Evolutionary conservation across 2,888 invertebrate genomes (phyloP).

Genomic region (Pachydiplax longipennis): DNA sequence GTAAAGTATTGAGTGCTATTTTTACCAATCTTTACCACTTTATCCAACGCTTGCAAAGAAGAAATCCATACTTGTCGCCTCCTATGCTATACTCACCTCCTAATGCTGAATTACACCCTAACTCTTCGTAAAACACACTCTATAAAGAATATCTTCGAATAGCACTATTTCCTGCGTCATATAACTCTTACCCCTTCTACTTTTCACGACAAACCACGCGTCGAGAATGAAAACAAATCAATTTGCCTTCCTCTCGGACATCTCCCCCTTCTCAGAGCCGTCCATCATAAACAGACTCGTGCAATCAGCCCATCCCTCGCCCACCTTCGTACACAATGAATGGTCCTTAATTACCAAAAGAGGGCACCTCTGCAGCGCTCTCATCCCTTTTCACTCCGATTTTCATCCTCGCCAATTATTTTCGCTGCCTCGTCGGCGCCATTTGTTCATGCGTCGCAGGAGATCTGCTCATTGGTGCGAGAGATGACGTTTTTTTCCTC

Average conservation of each 20-base stretch:
- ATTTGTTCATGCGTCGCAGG: conserved; percentile 17
- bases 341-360: conserved; percentile 31
- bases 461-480: conserved; percentile 11
- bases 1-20: no score
- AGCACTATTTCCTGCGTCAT: no score
- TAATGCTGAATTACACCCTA: no score
- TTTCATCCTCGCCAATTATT: conserved; percentile 23
- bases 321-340: conserved; percentile 17
- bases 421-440: conserved; percentile 30
- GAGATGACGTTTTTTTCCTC: neutral
- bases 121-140: no score
- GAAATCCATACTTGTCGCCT: no score
- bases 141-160: no score
- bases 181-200: no score
- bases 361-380: neutral
- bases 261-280: neutral
- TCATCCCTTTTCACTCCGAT: conserved; percentile 8
- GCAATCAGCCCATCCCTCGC: neutral
- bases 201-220: neutral
- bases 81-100: no score
- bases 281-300: neutral
- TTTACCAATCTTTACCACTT: no score
- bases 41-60: no score
- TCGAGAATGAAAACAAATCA: neutral
- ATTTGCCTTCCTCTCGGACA: neutral